Conservation (phyloP, 1,140 invertebrate genomes). For the Riptortus pedestris region DNA sequence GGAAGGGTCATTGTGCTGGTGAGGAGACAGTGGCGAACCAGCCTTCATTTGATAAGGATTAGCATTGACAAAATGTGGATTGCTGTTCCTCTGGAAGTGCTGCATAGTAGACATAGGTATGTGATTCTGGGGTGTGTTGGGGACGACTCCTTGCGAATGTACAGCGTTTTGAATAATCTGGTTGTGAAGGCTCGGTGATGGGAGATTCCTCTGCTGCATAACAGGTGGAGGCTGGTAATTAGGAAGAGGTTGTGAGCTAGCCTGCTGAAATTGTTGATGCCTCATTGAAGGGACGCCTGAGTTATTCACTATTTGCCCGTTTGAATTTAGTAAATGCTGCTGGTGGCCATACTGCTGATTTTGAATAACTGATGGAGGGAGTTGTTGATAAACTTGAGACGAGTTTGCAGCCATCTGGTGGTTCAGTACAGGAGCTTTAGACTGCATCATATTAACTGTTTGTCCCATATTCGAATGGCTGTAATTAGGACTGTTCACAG, state of each 20-base stretch:
- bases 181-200: constrained; percentile 2
- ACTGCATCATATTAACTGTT: neutral
- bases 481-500: neutral
- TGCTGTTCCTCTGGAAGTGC: neutral
- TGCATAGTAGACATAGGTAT: neutral
- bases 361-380: neutral
- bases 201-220: constrained; percentile 8
- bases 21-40: neutral
- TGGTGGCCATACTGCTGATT: neutral
- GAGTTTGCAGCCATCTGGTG: neutral
- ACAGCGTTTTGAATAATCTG: neutral
- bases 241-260: neutral
- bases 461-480: constrained; percentile 1
- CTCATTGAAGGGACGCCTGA: neutral
- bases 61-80: neutral
- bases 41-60: neutral
- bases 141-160: neutral
- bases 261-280: neutral
- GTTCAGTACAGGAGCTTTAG: neutral
- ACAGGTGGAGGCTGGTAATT: neutral
- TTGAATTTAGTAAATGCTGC: neutral
- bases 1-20: neutral
- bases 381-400: constrained; percentile 8
- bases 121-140: neutral
- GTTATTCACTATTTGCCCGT: neutral